Evolutionary conservation across 2,888 invertebrate species (phyloP), one percentile per base, ranked within the genome.

Genomic region (Xanthorhoe designata): DNA sequence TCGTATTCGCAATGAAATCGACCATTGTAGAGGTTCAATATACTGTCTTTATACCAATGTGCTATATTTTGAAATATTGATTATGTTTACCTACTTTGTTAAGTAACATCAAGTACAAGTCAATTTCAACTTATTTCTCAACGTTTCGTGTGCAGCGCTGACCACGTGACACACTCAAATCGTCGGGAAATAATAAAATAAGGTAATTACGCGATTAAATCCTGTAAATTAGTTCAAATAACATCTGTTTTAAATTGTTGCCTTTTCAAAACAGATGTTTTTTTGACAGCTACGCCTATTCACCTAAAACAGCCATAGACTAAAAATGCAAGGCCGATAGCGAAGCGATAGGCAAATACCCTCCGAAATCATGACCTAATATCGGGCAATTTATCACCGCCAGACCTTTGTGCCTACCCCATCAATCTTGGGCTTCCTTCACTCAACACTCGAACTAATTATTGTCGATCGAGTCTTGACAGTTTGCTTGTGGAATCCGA

Each of bases 351-450:
- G 87, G 91, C 90, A 92, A 92, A 92, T 91, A 88, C 86, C 86
- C 86, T 75, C 83, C 86, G 84, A 84, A 92, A 91, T 91, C 90
- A 91, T 91, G 91, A 91, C 90, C 91, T 91, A 90, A 91, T 90
- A 91, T 90, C 83, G 83, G 79, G 90, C 87, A 89, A 92, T 92
- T 91, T 90, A 92, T 92, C 92, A 92, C 91, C 84, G 90, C 87
- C 90, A 91, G 87, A 89, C 91, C 91, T 90, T 88, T 88, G 90
- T 88, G 88, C 85, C 82, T 78, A 67, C 73, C 80, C 86, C 89
- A 92, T 92, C 92, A 92, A 92, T 92, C 92, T 92, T 89, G 82
- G 78, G 85, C 83, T 88, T 88, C 86, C 87, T 88, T 85, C 86
- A 87, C 87, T 90, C 87, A 89, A 90, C 87, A 90, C 86, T 90